These are phyloP conservation scores for Arnoldichthys spilopterus DNA, from an alignment of 2,797 vertebrate genomes.

Conservation along the genomic window DNA sequence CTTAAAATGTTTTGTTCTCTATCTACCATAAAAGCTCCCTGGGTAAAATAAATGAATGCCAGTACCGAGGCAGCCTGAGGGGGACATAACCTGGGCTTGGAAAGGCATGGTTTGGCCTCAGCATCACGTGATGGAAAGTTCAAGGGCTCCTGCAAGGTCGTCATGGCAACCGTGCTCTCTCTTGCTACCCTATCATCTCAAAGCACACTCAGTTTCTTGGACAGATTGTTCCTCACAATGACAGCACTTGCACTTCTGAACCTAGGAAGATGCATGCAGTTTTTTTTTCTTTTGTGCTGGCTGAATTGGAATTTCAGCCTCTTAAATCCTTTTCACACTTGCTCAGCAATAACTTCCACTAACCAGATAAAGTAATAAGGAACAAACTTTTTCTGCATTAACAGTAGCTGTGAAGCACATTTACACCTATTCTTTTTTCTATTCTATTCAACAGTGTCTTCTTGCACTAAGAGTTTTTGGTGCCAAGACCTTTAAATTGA, in stretches of 20 bases:
- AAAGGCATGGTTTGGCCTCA: slow-evolving; percentile 76
- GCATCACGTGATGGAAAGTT: slow-evolving; percentile 85
- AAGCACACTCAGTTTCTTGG: slow-evolving; percentile 76
- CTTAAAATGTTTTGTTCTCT: no score
- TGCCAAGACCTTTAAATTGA: neutral
- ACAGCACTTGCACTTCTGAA: slow-evolving; percentile 58
- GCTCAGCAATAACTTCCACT: neutral
- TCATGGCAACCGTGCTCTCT: slow-evolving; percentile 89
- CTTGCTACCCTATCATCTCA: slow-evolving; percentile 83
- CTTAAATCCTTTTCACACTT: neutral
- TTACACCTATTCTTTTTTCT: neutral
- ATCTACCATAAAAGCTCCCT: neutral
- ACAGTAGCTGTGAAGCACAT: neutral
- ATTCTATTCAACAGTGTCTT: neutral
- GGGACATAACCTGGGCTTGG: slow-evolving; percentile 18
- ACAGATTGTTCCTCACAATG: slow-evolving; percentile 67
- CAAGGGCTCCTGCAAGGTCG: slow-evolving; percentile 87
- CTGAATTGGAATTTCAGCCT: neutral
- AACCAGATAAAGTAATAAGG: neutral
- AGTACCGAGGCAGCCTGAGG: neutral
- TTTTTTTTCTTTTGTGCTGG: slow-evolving; percentile 14
- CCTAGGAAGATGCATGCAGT: slow-evolving; percentile 12
- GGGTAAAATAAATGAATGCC: no score
- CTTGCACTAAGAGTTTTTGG: neutral
- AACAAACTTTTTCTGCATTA: neutral